Evolutionary conservation across 2,888 invertebrate species (phyloP).

Genomic region (Drosophila aldrichi): DNA sequence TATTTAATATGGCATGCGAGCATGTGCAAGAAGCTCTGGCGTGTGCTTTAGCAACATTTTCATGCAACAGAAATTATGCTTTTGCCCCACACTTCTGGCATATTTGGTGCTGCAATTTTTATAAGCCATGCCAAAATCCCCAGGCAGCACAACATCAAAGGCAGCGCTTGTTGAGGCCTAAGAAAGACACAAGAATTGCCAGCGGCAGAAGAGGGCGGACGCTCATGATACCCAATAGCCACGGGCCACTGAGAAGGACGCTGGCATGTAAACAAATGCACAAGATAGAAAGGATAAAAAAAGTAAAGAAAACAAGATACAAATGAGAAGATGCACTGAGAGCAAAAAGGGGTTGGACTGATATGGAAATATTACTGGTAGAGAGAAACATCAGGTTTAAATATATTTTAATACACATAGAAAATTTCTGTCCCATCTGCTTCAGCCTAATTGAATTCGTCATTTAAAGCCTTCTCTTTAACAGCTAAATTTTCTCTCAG

Average conservation of each 20-base stretch:
- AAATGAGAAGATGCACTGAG: slow-evolving; percentile 11
- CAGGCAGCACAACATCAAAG: slow-evolving; percentile 51
- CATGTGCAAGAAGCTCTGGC: slow-evolving; percentile 30
- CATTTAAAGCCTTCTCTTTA: too few species aligned
- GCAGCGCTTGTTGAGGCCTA: slow-evolving; percentile 7
- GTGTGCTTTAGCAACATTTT: slow-evolving; percentile 4
- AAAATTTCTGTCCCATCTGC: too few species aligned
- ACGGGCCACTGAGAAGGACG: slow-evolving; percentile 36
- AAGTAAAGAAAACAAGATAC: background rate
- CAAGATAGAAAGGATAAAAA: slow-evolving; percentile 6
- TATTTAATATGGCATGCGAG: slow-evolving; percentile 42
- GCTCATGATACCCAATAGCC: slow-evolving; percentile 61
- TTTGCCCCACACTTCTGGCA: slow-evolving; percentile 29
- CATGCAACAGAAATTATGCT: background rate
- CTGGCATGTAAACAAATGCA: slow-evolving; percentile 68
- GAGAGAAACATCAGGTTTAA: too few species aligned
- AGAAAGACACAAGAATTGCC: slow-evolving; percentile 25
- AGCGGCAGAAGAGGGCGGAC: background rate
- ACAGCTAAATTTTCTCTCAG: background rate
- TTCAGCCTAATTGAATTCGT: too few species aligned
- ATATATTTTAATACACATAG: too few species aligned
- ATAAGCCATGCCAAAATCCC: slow-evolving; percentile 45
- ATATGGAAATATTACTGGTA: background rate
- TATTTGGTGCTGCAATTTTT: slow-evolving; percentile 53
- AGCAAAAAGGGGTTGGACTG: background rate